Conservation (phyloP, 23 tunicate genomes). For the Trididemnum clinides region DNA sequence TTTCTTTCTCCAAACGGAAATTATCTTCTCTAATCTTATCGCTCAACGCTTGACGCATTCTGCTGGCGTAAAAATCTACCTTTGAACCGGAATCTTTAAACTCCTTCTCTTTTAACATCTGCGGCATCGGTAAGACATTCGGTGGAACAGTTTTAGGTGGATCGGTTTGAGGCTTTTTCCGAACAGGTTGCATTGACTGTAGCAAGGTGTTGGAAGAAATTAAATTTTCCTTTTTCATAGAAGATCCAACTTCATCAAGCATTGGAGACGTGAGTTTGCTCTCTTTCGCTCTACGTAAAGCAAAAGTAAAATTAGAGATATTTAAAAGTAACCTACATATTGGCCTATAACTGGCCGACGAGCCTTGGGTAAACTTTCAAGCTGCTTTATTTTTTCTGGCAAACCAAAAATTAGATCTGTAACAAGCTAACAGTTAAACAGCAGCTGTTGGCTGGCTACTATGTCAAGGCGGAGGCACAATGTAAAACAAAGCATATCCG, state of each 20-base stretch:
- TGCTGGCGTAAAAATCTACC: not conserved
- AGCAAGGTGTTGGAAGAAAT: constrained; percentile 12
- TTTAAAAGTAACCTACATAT: too few species aligned
- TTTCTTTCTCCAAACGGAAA: too few species aligned
- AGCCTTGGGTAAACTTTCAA: too few species aligned
- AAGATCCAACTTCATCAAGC: not conserved
- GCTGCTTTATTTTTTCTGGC: too few species aligned
- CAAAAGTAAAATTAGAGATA: not conserved
- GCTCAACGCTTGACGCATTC: not conserved
- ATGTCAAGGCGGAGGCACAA: too few species aligned
- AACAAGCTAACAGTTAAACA: too few species aligned
- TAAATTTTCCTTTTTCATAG: not conserved
- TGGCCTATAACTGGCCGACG: too few species aligned
- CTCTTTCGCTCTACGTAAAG: not conserved
- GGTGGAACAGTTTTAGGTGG: not conserved
- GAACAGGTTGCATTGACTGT: constrained; percentile 8
- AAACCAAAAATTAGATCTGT: too few species aligned
- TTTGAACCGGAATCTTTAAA: not conserved
- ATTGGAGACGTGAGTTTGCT: not conserved
- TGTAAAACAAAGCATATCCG: too few species aligned
- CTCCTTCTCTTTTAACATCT: not conserved
- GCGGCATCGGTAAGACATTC: not conserved
- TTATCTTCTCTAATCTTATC: not conserved
- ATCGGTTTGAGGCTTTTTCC: not conserved
- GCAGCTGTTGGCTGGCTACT: too few species aligned